Base-by-base conservation (phyloP, 2,888 invertebrate genomes). In the Drosophila yooni region DNA sequence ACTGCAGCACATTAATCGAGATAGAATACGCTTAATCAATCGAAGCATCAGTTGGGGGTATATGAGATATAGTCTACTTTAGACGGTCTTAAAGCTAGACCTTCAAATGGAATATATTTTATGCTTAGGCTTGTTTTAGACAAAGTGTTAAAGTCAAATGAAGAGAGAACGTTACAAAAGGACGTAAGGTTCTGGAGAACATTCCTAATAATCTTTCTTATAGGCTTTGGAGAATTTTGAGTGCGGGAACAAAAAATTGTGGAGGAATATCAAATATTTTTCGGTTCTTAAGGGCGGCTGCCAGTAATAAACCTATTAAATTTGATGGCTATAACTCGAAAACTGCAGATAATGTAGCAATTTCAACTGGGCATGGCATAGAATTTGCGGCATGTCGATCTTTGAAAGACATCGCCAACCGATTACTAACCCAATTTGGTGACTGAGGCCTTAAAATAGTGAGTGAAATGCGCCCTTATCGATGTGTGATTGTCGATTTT, bases 201-300 rank as follows among this genome's bases (percentile, higher is more conserved):
- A 6, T 43, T 43, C 0, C 43, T 21, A 21, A 11, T 21, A 3
- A 43, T 43, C 6, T n/a, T n/a, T 21, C 21, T 21, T 21, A 21
- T 21, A 21, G 21, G 21, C 21, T 21, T 21, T 21, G 21, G 21
- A 21, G 36, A 36, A 36, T 29, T 29, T 29, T 29, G 29, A 6
- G 2, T 0, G 6, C 34, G 15, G 2, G 0, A 0, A 15, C 36
- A 36, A 36, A 6, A 2, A 6, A 2, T 1, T 15, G 2, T 38
- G 4, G 5, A n/a, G 10, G 1, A 40, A n/a, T 1, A 10, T 10
- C 0, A 8, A 4, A 10, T 40, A 10, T 40, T 8, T 8, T 2
- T n/a, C 38, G 3, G 38, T n/a, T 40, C 40, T 40, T 10, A 10
- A 40, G n/a, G n/a, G 10, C 18, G 8, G 18, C 40, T n/a, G 10